Percentiles rank a stretch among this genome's conserved stretches.
Conservation (phyloP, 1,140 invertebrate species). For the Frieseomelitta varia region DNA sequence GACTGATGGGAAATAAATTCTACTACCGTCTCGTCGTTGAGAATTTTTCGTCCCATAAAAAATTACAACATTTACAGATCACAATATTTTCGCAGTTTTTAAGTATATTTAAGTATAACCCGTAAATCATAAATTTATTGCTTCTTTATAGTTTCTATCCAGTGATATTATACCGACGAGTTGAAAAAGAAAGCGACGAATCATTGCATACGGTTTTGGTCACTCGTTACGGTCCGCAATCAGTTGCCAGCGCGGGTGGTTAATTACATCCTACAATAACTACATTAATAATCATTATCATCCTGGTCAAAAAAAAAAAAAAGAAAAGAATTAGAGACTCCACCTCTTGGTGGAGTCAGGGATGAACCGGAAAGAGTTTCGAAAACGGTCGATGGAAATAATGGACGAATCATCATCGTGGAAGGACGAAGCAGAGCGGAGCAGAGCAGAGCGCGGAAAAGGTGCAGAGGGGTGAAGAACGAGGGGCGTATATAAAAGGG, state of each 20-base stretch:
- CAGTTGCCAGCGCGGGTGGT: too few species aligned
- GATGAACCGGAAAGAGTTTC: background rate
- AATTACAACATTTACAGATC: too few species aligned
- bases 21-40: background rate
- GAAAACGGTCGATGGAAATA: background rate
- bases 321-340: background rate
- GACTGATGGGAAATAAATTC: too few species aligned
- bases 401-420: background rate
- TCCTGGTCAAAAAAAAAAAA: background rate
- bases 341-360: background rate
- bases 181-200: too few species aligned
- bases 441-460: conserved; percentile 7
- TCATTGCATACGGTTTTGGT: too few species aligned
- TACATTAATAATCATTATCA: background rate
- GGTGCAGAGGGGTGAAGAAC: background rate
- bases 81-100: too few species aligned
- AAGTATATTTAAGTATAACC: too few species aligned
- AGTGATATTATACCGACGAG: too few species aligned
- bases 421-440: background rate
- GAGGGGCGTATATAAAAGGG: conserved; percentile 26
- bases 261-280: background rate
- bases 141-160: too few species aligned
- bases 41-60: too few species aligned
- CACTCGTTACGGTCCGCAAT: too few species aligned
- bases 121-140: too few species aligned